These are phyloP conservation scores for Pristionchus maxplancki DNA, from an alignment of 2,888 invertebrate species.

Conservation along the genomic window DNA sequence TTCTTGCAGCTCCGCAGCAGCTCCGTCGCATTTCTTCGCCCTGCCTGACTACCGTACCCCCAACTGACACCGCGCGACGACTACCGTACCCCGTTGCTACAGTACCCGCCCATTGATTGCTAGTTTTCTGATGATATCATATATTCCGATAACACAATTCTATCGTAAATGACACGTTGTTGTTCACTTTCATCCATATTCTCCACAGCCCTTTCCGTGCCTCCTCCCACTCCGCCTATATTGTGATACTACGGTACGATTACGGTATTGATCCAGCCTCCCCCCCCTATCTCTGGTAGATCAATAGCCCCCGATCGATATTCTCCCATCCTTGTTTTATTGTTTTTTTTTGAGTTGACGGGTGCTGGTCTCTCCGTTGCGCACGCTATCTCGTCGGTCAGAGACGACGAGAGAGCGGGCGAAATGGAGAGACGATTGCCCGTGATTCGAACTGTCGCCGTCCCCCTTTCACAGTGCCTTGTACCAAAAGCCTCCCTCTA, in stretches of 20 bases:
- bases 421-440: background rate
- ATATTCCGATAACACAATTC: background rate
- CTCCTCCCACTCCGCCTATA: background rate
- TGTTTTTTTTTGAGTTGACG: background rate
- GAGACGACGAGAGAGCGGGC: no score
- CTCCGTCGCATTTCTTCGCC: conserved; percentile 7
- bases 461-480: conserved; percentile 19
- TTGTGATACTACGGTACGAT: conserved; percentile 41
- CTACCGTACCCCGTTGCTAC: background rate
- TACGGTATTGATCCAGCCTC: background rate
- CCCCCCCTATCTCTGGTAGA: conserved; percentile 12
- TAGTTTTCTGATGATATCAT: conserved; percentile 22
- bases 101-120: background rate
- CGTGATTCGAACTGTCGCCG: background rate
- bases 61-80: background rate
- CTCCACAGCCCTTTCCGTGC: background rate
- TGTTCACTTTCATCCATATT: conserved; percentile 11
- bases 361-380: background rate
- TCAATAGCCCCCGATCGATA: background rate
- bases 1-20: background rate
- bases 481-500: background rate
- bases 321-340: background rate
- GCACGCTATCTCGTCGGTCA: no score
- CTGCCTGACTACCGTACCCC: background rate
- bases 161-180: background rate